Conservation (phyloP, 2,888 invertebrate species). For the Leucania comma region DNA sequence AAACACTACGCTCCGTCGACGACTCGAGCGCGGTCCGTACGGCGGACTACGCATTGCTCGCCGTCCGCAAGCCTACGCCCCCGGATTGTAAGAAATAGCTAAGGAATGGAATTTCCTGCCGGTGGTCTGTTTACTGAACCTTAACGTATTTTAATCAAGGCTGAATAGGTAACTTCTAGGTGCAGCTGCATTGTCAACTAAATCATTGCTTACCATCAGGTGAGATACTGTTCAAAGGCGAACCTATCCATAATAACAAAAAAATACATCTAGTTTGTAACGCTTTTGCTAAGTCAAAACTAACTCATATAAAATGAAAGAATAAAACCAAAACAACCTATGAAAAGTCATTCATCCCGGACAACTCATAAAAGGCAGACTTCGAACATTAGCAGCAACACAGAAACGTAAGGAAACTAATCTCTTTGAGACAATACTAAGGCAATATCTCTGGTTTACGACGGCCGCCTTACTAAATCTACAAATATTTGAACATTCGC, state of each 20-base stretch:
- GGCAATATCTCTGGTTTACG: constrained; percentile 88
- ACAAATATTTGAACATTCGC: constrained; percentile 87
- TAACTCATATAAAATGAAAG: background rate
- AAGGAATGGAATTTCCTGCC: too few species aligned
- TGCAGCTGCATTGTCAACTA: too few species aligned
- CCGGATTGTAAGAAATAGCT: too few species aligned
- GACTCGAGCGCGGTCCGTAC: too few species aligned
- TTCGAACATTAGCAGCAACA: constrained; percentile 73
- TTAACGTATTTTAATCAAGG: background rate
- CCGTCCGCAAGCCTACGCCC: too few species aligned
- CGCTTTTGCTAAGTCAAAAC: background rate
- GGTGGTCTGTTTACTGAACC: too few species aligned
- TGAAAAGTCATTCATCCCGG: constrained; percentile 4
- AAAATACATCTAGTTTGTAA: background rate
- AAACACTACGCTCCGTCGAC: too few species aligned
- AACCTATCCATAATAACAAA: background rate
- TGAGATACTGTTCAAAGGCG: too few species aligned
- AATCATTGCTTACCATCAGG: too few species aligned
- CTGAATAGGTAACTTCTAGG: background rate
- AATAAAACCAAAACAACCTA: constrained; percentile 3
- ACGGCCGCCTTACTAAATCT: constrained; percentile 80
- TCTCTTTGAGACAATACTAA: constrained; percentile 87
- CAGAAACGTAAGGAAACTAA: constrained; percentile 84
- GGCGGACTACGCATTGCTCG: too few species aligned
- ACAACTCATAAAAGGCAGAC: constrained; percentile 53